phyloP scores from a whole-genome alignment of 2,113 vertebrate species.

The Loxodonta africana region DNA sequence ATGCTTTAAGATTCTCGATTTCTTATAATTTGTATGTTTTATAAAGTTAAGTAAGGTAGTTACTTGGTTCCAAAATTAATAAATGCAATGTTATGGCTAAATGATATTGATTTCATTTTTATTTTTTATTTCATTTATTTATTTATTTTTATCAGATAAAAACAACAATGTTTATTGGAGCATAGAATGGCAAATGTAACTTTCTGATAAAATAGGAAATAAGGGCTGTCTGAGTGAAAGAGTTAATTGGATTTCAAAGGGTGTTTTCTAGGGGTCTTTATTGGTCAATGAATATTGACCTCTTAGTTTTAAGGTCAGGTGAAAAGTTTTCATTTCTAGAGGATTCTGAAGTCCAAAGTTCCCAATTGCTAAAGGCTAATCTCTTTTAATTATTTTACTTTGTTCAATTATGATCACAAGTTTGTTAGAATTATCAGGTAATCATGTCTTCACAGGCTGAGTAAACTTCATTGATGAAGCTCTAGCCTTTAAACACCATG shows the following conservation, averaged over 20 bases:
- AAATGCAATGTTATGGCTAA: background rate
- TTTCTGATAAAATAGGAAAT: constrained; percentile 88
- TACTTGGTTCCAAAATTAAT: background rate
- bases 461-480: constrained; percentile 78
- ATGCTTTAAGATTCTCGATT: background rate
- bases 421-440: constrained; percentile 85
- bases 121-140: background rate
- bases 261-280: constrained; percentile 84
- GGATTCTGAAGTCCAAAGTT: constrained; percentile 86
- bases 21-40: background rate
- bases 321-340: constrained; percentile 83
- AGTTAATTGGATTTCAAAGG: constrained; percentile 91
- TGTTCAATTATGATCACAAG: constrained; percentile 81
- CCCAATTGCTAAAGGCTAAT: constrained; percentile 85
- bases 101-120: background rate
- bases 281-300: constrained; percentile 89
- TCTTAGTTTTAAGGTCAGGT: constrained; percentile 86
- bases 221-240: constrained; percentile 87
- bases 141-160: constrained; percentile 89
- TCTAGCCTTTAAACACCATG: constrained; percentile 67
- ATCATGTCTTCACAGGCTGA: constrained; percentile 83
- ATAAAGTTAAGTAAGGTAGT: background rate
- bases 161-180: constrained; percentile 90
- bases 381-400: constrained; percentile 87
- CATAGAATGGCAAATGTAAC: constrained; percentile 89